Evolutionary conservation across 2,888 invertebrate genomes (phyloP).

Genomic region (Pediacus dermestoides): DNA sequence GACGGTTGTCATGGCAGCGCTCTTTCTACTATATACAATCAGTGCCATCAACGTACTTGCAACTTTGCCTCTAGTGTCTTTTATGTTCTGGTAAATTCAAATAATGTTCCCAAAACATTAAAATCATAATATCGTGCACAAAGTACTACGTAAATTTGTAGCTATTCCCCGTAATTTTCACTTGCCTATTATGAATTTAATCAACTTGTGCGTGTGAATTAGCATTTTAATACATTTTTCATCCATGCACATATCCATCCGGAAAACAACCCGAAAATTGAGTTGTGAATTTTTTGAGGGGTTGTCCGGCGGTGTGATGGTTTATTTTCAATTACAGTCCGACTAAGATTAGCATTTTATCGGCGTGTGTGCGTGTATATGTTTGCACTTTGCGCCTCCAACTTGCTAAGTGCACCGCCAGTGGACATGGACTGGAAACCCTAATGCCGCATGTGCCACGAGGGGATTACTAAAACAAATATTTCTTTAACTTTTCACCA

Average conservation of each 20-base stretch:
- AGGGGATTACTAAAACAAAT: constrained; percentile 16
- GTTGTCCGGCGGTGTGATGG: constrained; percentile 18
- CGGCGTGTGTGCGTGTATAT: constrained; percentile 30
- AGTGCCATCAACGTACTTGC: neutral
- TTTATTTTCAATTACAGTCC: constrained; percentile 42
- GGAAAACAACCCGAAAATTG: too few species aligned
- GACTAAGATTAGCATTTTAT: constrained; percentile 40
- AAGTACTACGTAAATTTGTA: too few species aligned
- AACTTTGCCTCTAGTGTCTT: constrained; percentile 1
- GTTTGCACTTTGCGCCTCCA: constrained; percentile 35
- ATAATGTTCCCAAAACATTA: too few species aligned
- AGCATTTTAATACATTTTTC: too few species aligned
- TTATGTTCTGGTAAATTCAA: neutral
- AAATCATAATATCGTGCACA: too few species aligned
- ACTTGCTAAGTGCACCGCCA: constrained; percentile 13
- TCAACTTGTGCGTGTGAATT: too few species aligned
- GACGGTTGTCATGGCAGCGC: constrained; percentile 30
- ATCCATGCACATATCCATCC: too few species aligned
- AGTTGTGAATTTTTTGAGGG: constrained; percentile 19
- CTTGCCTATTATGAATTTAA: too few species aligned
- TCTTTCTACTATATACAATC: constrained; percentile 2
- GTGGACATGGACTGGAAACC: constrained; percentile 2
- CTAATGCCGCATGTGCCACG: constrained; percentile 1
- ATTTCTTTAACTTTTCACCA: constrained; percentile 20
- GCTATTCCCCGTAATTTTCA: too few species aligned